Evolutionary conservation across 1,140 invertebrate genomes (phyloP), one percentile per base, ranked within the genome.

Genomic region (Stenopsyche tienmushanensis): DNA sequence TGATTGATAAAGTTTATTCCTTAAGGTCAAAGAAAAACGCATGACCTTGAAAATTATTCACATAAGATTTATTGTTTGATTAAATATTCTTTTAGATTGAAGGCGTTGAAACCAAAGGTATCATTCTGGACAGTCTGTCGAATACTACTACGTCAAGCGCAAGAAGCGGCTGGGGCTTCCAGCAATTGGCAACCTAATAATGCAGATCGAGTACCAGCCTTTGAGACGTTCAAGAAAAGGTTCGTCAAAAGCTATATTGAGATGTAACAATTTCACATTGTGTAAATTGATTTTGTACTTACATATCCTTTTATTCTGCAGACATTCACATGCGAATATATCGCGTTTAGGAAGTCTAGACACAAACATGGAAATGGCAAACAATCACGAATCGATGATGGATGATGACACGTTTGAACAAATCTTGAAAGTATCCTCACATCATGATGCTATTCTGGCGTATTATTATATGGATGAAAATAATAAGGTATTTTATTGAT

Each of bases 391-490:
- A 17, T 58, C 57, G 13, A 34, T 78, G 29, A 29, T 73, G 39
- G 68, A 85, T 50, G 83, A 89, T 53, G 91, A 94, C 73, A 90
- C 90, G 1, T 92, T 94, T 75, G 91, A 95, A 65, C 89, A 93
- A 77, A 91, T 94, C 70, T 80, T 96, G 17, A 86, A 90, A 78
- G 88, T 90, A 54, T 91, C 92, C 5, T 82, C 88, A 26, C 88
- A 94, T 67, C 90, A 94, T 74, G 93, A 96, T 70, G 88, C 92
- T 3, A 77, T 94, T 1, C 90, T 95, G 83, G 89, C 93, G 0
- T 96, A 92, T 77, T 94, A 96, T 79, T 96, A 95, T 73, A 87
- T 91, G 73, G 89, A 93, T 73, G 88, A 92, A 72, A 86, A 91
- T 73, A 91, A 93, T 75, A 90, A 91, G 80, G 87, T 88, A 71